Base-by-base conservation (phyloP, 2,113 vertebrate genomes). In the Platanista minor region DNA sequence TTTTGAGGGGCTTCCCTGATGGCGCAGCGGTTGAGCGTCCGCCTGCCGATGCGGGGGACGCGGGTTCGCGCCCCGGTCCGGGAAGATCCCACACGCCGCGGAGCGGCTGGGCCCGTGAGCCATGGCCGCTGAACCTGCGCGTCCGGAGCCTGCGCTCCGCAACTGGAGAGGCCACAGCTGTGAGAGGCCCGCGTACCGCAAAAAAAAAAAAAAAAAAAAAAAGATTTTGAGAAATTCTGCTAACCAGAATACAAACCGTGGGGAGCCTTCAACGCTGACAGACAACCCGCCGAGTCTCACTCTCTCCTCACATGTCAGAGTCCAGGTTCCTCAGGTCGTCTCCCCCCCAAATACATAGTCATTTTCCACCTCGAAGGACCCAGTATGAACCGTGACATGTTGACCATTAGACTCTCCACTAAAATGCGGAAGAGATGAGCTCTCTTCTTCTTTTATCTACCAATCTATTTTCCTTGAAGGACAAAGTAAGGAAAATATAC, bases 401-500 rank as follows among this genome's bases (percentile, higher is more conserved):
- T 39, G 52, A 82, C 8, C 66, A 31, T 49, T 11, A 83, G 9
- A 39, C 17, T 95, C 49, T 52, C 66, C 27, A 59, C 72, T 54
- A 82, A 75, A 84, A 86, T 62, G 52, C 29, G 54, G 18, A 85
- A 90, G 67, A 57, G 17, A 27, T 6, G 2, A 6, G 15, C 72
- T 69, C 8, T 89, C 81, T 69, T 81, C 77, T 87, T 23, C 41
- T 52, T 52, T 52, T 52, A 52, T 1, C 52, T 21, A 90, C 62
- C 74, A 25, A 62, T 80, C 46, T 61, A 59, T 89, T 94, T 94
- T 98, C 71, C 81, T 81, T 80, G 27, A 59, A 72, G n/a, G 52
- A 90, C 15, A 89, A 95, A 97, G 61, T 87, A 93, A 95, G 49
- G 33, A 96, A 95, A 97, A 75, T 33, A 72, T 66, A 31, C 89